Percentiles rank a stretch among this genome's conserved stretches.
Evolutionary conservation across 2,113 vertebrate genomes (phyloP).

Genomic region (Oncorhynchus gorbuscha): DNA sequence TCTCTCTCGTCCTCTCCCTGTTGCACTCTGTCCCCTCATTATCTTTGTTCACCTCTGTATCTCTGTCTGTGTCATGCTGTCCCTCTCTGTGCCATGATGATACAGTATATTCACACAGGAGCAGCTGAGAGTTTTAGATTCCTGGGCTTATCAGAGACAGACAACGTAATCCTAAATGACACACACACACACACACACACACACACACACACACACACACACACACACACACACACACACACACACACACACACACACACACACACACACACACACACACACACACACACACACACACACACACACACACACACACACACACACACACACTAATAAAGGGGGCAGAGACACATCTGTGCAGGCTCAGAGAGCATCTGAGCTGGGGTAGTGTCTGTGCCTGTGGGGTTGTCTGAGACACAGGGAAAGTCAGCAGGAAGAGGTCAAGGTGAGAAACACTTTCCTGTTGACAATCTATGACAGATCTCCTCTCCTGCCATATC

Average conservation of each 20-base stretch:
- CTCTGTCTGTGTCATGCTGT: background rate
- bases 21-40: too few relatives aligned
- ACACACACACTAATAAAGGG: background rate
- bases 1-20: too few relatives aligned
- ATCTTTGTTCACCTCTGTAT: background rate
- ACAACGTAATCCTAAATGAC: too few relatives aligned
- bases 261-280: background rate
- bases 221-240: background rate
- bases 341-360: background rate
- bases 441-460: conserved; percentile 18
- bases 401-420: background rate
- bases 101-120: too few relatives aligned
- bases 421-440: background rate
- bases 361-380: conserved; percentile 8
- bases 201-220: background rate
- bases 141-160: too few relatives aligned
- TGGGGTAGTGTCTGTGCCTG: background rate
- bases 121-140: too few relatives aligned
- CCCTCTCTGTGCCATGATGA: background rate
- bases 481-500: conserved; percentile 23
- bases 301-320: background rate
- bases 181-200: background rate
- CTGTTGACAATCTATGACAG: conserved; percentile 11
- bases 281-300: background rate
- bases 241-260: background rate